phyloP scores from a whole-genome alignment of 2,888 invertebrate genomes.

The Andrena chrysosceles region DNA sequence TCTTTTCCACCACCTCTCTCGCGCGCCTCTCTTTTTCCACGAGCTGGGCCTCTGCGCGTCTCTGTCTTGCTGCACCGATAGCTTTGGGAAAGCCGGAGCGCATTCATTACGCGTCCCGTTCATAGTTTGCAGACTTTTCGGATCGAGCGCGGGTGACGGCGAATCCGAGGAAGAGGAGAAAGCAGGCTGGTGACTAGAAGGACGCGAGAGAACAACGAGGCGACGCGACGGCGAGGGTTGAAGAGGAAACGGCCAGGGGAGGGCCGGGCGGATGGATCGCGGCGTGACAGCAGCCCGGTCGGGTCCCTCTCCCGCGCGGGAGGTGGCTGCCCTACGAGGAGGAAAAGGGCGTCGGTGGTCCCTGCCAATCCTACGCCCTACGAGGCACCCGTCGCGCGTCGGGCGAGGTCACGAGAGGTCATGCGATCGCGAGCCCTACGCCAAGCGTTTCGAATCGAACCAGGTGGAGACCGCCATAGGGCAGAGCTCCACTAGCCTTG shows the following conservation, averaged over 20 bases:
- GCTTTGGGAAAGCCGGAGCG: constrained; percentile 76
- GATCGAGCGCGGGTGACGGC: constrained; percentile 55
- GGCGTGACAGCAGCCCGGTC: constrained; percentile 56
- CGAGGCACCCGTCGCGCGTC: constrained; percentile 67
- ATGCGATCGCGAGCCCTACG: constrained; percentile 70
- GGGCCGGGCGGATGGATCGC: constrained; percentile 50
- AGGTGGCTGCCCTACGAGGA: constrained; percentile 51
- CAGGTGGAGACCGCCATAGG: constrained; percentile 49
- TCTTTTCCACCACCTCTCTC: constrained; percentile 51
- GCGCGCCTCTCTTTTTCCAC: constrained; percentile 40
- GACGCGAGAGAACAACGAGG: constrained; percentile 52
- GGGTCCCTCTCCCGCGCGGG: constrained; percentile 36
- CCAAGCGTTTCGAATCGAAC: constrained; percentile 42
- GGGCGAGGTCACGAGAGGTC: constrained; percentile 77
- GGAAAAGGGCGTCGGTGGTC: constrained; percentile 71
- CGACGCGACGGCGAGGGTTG: constrained; percentile 31
- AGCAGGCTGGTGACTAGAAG: constrained; percentile 51
- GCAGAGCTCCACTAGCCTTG: not conserved
- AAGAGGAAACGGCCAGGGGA: constrained; percentile 37
- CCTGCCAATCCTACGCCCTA: constrained; percentile 68
- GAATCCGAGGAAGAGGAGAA: constrained; percentile 64
- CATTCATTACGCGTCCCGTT: constrained; percentile 77
- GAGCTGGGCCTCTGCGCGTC: constrained; percentile 31
- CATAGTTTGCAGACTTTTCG: constrained; percentile 74
- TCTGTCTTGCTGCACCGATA: constrained; percentile 62